These are phyloP conservation scores for Aphis gossypii DNA, from an alignment of 1,140 invertebrate species.

Conservation along the genomic window DNA sequence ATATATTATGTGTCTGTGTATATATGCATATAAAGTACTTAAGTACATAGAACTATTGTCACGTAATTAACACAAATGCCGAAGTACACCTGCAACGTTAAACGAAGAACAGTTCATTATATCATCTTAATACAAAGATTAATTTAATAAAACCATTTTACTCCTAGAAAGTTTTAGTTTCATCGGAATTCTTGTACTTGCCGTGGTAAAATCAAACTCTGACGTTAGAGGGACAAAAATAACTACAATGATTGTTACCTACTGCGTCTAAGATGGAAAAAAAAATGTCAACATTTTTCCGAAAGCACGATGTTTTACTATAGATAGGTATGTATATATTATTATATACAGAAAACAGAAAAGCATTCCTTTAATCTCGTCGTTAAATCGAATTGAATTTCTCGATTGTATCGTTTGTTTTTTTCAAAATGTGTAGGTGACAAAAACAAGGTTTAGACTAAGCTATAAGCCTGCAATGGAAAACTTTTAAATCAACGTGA, in stretches of 20 bases:
- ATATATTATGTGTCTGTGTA: not conserved
- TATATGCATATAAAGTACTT: no score
- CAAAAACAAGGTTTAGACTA: not conserved
- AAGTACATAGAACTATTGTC: no score
- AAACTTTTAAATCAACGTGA: conserved; percentile 1
- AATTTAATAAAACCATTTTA: not conserved
- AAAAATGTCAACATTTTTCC: not conserved
- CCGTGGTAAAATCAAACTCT: not conserved
- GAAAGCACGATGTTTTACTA: not conserved
- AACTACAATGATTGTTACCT: not conserved
- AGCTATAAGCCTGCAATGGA: not conserved
- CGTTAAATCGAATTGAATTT: conserved; percentile 21
- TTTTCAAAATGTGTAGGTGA: not conserved
- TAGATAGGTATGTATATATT: not conserved
- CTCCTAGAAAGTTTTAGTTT: not conserved
- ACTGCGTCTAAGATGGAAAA: not conserved
- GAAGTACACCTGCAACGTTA: no score
- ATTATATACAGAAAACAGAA: not conserved
- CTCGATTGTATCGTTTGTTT: not conserved
- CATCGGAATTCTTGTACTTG: not conserved
- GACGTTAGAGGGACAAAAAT: not conserved
- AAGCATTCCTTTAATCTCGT: not conserved
- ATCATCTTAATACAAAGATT: not conserved
- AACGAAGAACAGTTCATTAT: no score
- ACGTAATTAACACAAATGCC: no score